Conservation (phyloP, 2,797 vertebrate species). For the Simalia tracyae region DNA sequence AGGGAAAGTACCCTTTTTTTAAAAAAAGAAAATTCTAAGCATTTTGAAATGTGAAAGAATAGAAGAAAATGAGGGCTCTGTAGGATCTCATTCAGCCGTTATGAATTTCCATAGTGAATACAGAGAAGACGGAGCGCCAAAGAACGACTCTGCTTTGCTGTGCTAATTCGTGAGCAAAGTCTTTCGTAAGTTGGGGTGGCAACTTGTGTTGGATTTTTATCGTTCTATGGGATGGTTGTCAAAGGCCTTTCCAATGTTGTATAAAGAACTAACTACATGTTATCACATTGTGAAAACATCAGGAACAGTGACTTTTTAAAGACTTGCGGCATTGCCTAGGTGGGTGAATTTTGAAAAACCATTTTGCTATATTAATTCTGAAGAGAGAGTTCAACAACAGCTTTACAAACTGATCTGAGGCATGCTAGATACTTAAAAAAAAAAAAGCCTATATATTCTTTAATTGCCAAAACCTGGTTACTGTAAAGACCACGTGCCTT, state of each 20-base stretch:
- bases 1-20: neutral
- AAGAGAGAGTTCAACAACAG: neutral
- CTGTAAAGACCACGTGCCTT: neutral
- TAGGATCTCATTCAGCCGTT: neutral
- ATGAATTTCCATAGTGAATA: neutral
- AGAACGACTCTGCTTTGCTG: neutral
- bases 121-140: slow-evolving; percentile 11
- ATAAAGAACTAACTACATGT: neutral
- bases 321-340: neutral
- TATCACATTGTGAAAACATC: neutral
- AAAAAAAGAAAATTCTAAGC: neutral
- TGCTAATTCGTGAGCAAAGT: neutral
- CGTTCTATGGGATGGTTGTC: neutral
- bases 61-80: neutral
- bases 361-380: neutral
- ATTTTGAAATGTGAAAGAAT: neutral
- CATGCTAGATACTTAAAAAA: neutral
- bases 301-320: neutral
- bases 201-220: neutral
- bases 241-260: neutral
- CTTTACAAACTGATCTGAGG: neutral
- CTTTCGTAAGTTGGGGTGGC: neutral
- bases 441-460: neutral
- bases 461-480: neutral
- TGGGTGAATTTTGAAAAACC: neutral